Conservation (phyloP, 2,113 vertebrate species). For the Pteronura brasiliensis region DNA sequence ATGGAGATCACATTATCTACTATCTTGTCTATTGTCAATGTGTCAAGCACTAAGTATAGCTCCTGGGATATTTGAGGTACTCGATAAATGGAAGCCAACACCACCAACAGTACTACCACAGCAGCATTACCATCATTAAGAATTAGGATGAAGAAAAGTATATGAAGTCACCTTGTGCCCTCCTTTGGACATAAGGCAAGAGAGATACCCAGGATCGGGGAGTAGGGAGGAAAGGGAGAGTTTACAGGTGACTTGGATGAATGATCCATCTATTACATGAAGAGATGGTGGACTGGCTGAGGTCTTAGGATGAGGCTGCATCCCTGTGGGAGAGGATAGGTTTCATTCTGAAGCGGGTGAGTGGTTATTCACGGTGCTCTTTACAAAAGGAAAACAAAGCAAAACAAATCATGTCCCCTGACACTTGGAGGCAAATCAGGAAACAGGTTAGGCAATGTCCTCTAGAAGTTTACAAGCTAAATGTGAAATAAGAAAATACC, state of each 20-base stretch:
- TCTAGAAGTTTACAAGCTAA: not conserved
- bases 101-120: fast-evolving
- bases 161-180: not conserved
- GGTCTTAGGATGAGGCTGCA: not conserved
- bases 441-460: not conserved
- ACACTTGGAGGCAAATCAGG: not conserved
- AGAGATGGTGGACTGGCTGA: not conserved
- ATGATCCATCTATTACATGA: not conserved
- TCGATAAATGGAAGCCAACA: not conserved
- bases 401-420: not conserved
- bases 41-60: not conserved
- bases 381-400: not conserved
- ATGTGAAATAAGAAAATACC: not conserved
- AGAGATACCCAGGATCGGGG: not conserved
- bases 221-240: not conserved
- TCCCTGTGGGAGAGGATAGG: not conserved
- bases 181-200: not conserved
- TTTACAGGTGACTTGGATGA: not conserved
- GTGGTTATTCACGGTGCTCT: not conserved
- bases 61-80: not conserved
- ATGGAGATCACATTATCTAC: not conserved
- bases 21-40: not conserved
- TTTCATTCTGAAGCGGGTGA: not conserved
- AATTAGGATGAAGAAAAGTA: not conserved
- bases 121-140: not conserved